Base-by-base conservation (phyloP, 1,140 invertebrate genomes). In the Trachelipus rathkii region DNA sequence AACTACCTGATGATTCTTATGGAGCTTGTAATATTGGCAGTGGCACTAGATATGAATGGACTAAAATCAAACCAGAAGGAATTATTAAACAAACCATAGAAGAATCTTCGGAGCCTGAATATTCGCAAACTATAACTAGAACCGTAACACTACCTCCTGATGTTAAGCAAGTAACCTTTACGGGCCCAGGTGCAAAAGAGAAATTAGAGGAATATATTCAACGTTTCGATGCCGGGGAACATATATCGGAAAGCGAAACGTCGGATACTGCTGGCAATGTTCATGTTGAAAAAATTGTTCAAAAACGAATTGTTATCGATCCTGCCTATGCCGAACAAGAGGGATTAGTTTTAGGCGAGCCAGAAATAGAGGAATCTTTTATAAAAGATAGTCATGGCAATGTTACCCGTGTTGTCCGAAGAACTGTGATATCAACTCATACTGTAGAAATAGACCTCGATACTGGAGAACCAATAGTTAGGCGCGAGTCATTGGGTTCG, bases 111-210 rank as follows among this genome's bases (percentile, higher is more conserved):
- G 77, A 81, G 60, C 72, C 75, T 19, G 78, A 76, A 60, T 80
- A 71, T 70, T 81, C 79, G 13, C 81, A 75, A 53, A 69, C 78
- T 10, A 68, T 77, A 46, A 75, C 86, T 21, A 82, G 86, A 68
- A 85, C 84, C 66, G 85, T 88, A 24, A 84, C 86, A 82, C 79
- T 88, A 73, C 86, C 87, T 7, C 85, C 87, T 5, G 86, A 88
- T 83, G 83, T 89, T 10, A 84, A 84, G 53, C 86, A 86, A 81
- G 83, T 89, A 19, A 88, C 87, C n/a, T 89, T 89, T 78, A 84
- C 83, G 77, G 88, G 88, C 13, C 83, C 85, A 19, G 85, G 88
- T 78, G 87, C 87, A 23, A 85, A 88, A 75, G 80, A 86, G 74
- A 84, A 86, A 78, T 78, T 89, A 75, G 81, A 84, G 79, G 84